A percentile compares a stretch with the other conserved stretches of the same genome.
phyloP scores from a whole-genome alignment of 2,797 vertebrate genomes.

The Tauraco hartlaubi region DNA sequence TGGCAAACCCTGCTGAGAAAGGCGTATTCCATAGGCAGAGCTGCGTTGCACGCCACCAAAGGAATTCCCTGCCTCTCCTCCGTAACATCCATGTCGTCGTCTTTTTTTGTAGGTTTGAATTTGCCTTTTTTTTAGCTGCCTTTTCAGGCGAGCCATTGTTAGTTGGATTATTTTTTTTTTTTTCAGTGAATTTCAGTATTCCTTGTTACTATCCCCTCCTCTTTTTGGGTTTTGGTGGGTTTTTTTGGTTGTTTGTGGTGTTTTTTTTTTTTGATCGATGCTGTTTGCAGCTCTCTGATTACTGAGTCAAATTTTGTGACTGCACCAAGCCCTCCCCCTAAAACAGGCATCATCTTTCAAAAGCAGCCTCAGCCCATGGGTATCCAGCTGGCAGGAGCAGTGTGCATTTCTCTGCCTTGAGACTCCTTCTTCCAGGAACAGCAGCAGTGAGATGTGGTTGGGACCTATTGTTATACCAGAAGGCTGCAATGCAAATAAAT shows the following conservation, averaged over 20 bases:
- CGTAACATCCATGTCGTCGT: not conserved
- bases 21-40: not conserved
- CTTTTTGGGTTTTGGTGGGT: not conserved
- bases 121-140: not conserved
- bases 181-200: not conserved
- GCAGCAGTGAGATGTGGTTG: not conserved
- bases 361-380: not conserved
- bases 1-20: not conserved
- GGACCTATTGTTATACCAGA: not conserved
- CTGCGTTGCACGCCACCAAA: fast-evolving
- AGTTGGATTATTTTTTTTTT: not conserved
- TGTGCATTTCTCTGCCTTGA: not conserved
- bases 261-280: not conserved
- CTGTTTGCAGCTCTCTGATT: not conserved
- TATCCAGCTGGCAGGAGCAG: not conserved
- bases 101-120: not conserved
- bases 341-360: not conserved
- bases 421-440: constrained; percentile 27
- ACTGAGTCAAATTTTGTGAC: not conserved
- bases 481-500: not conserved
- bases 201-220: not conserved
- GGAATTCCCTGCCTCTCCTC: not conserved
- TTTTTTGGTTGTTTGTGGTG: not conserved
- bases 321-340: not conserved
- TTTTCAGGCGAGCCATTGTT: not conserved